Evolutionary conservation across 37 sponge, comb jelly and placozoan genomes (phyloP).

Genomic region (Oscarella lobularis): DNA sequence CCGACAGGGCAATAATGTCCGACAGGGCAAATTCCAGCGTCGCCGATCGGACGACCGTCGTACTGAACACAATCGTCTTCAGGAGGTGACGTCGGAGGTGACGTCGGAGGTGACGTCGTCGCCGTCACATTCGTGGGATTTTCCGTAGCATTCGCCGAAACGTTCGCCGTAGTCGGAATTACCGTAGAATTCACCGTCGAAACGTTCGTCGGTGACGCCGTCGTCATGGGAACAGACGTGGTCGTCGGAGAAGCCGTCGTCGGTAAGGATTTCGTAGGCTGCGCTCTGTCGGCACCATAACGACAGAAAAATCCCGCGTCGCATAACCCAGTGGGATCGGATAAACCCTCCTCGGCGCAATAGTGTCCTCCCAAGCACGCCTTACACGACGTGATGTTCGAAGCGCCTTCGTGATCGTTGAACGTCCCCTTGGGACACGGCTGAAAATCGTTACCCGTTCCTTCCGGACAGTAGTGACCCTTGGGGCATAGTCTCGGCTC

Average conservation of each 20-base stretch:
- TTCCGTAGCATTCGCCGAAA: background rate
- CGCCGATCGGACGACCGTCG: slow-evolving; percentile 1
- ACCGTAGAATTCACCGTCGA: too few species aligned
- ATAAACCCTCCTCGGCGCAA: background rate
- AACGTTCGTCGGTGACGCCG: too few species aligned
- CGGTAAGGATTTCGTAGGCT: background rate
- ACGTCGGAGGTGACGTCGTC: too few species aligned
- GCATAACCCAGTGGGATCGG: slow-evolving; percentile 4
- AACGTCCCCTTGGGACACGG: background rate
- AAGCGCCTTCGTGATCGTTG: background rate
- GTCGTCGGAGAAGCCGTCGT: too few species aligned
- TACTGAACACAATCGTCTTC: background rate
- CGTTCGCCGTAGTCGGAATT: background rate
- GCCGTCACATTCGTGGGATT: too few species aligned
- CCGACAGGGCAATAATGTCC: slow-evolving; percentile 8
- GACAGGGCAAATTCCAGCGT: slow-evolving; percentile 8
- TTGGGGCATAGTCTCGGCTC: background rate
- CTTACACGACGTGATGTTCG: background rate
- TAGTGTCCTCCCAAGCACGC: background rate
- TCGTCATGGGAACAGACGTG: too few species aligned
- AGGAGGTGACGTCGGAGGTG: too few species aligned
- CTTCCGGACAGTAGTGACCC: slow-evolving; percentile 27
- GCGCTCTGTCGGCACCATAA: background rate
- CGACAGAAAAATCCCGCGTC: slow-evolving; percentile 6
- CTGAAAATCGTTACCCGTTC: background rate